A percentile compares a stretch with the other conserved stretches of the same genome.
Conservation (phyloP, 2,888 invertebrate species). For the Mechanitis mazaeus region DNA sequence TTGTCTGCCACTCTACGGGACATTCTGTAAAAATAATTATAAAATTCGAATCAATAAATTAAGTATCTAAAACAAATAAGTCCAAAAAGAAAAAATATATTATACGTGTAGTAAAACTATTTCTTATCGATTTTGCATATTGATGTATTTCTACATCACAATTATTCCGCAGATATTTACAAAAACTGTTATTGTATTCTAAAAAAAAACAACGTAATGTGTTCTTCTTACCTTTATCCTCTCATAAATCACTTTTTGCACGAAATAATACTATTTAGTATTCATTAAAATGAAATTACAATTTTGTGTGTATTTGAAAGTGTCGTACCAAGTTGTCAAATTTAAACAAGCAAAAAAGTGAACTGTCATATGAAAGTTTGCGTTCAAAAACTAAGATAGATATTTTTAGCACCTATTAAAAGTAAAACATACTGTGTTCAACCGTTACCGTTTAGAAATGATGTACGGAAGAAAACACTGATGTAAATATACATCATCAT, state of each 20-base stretch:
- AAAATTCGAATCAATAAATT: conserved; percentile 19
- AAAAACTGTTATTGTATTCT: conserved; percentile 27
- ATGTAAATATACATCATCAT: conserved; percentile 19
- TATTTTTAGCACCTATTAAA: conserved; percentile 28
- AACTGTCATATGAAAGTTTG: conserved; percentile 23
- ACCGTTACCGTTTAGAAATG: conserved; percentile 20
- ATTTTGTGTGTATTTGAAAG: conserved; percentile 18
- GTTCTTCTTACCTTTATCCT: conserved; percentile 25
- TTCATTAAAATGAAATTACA: conserved; percentile 22
- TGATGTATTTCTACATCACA: conserved; percentile 30
- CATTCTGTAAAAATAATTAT: conserved; percentile 29
- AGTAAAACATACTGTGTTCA: conserved; percentile 23
- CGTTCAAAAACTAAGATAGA: conserved; percentile 27
- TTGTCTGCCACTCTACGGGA: conserved; percentile 27
- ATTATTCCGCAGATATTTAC: conserved; percentile 27
- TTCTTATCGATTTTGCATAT: conserved; percentile 27
- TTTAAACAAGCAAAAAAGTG: conserved; percentile 21
- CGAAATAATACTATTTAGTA: conserved; percentile 25
- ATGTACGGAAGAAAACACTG: conserved; percentile 20
- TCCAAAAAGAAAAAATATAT: conserved; percentile 21
- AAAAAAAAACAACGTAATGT: conserved; percentile 18
- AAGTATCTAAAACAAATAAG: conserved; percentile 23
- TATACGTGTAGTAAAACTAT: conserved; percentile 20
- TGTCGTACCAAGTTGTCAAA: conserved; percentile 24
- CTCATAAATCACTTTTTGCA: conserved; percentile 25